Percentiles rank a stretch among this genome's conserved stretches.
Conservation (phyloP, 2,888 invertebrate species). For the Chorisops tibialis region DNA sequence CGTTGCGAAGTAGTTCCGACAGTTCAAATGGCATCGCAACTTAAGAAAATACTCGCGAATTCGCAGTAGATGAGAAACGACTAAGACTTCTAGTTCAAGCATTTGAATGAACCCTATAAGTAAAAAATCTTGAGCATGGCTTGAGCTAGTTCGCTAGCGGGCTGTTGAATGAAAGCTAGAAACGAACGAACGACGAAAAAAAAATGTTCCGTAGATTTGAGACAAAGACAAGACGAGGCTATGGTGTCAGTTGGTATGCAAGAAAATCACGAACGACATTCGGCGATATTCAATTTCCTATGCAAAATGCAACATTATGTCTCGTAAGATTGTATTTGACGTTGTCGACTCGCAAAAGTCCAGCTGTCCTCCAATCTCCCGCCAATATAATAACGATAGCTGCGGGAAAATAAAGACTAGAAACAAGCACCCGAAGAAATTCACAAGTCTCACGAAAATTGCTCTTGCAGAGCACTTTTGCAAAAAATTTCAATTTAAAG, state of each 20-base stretch:
- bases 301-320: too few relatives aligned
- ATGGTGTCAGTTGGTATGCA: slow-evolving; percentile 15
- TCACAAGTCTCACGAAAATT: background rate
- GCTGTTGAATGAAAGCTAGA: too few relatives aligned
- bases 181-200: background rate
- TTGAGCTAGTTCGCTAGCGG: too few relatives aligned
- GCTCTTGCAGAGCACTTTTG: background rate
- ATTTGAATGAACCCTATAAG: too few relatives aligned
- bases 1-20: background rate
- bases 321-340: too few relatives aligned
- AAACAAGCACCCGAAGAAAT: too few relatives aligned
- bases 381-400: too few relatives aligned
- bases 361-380: too few relatives aligned
- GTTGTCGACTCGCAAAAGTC: too few relatives aligned
- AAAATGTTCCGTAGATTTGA: background rate
- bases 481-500: slow-evolving; percentile 1
- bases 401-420: too few relatives aligned
- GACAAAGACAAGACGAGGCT: slow-evolving; percentile 16
- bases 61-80: background rate
- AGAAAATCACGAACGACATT: slow-evolving; percentile 13
- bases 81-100: too few relatives aligned
- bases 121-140: too few relatives aligned
- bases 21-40: background rate
- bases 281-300: background rate
- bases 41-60: background rate